Base-by-base conservation (phyloP, 2,113 vertebrate species). In the Nothocercus nigrocapillus region DNA sequence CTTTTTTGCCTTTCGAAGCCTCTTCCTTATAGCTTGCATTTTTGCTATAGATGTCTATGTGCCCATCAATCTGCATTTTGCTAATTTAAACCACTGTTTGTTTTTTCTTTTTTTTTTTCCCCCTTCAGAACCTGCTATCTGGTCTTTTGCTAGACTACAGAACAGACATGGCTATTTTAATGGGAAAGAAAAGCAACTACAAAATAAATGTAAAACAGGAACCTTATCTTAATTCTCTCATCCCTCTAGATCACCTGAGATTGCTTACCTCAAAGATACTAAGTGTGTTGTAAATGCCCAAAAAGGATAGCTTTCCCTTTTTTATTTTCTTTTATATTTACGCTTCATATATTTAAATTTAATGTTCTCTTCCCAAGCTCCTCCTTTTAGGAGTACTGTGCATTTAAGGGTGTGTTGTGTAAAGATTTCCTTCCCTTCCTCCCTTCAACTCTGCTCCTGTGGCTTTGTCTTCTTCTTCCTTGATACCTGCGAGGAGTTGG, bases 51-150 rank as follows among this genome's bases (percentile, higher is more conserved):
- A 83, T 89, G 27, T 49, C 15, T 64, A 40, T 53, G 66, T 74
- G 34, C 38, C 30, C 66, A 93, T 88, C 85, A 89, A 1, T 77
- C 90, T 94, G 82, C 73, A 90, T 59, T 88, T 92, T 93, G 68
- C 82, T 86, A 85, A 90, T 94, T 95, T 94, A 83, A 96, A 92
- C 76, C 2, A 1, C 83, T 0, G 2, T 88, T 93, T 85, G 30
- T 95, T 90, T 88, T 88, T 86, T 85, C 76, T 90, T 66, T 45
- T 93, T 83, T 88, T 72, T 69, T 51, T 93, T n/a, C n/a, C 59
- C 94, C 64, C 69, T 90, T 64, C 82, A 83, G 85, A 86, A 92
- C 81, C 74, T 83, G 51, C 27, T 88, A 34, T 77, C 54, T 67
- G 59, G 45, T 45, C 59, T 90, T 90, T 62, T 81, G 40, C 88